Base-by-base conservation (phyloP, 37 sponge, comb jelly and placozoan genomes). In the Petrosia ficiformis region DNA sequence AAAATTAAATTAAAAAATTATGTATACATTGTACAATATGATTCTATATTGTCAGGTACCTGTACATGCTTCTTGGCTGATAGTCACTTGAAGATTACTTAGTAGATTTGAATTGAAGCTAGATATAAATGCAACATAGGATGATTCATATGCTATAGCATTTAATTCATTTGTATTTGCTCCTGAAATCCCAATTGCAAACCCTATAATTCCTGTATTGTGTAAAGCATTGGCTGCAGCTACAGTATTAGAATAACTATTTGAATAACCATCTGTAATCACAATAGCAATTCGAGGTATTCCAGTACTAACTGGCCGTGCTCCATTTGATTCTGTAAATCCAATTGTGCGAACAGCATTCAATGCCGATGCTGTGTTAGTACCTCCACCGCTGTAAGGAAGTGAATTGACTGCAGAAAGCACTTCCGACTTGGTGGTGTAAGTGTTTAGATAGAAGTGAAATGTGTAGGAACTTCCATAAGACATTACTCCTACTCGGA, bases 321-420 rank as follows among this genome's bases (percentile, higher is more conserved):
- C 84, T 39, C 82, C 82, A 39, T 28, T 57, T 56, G 44, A 44
- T 48, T 39, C 30, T 10, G 75, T 79, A 26, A 86, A 75, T 1
- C 72, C 76, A 6, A 41, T 42, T 5, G 11, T 26, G 1, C 74
- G 71, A 11, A 79, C 57, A 1, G 33, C 39, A 19, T 5, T 68
- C 4, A 85, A 70, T 26, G 75, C 86, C 57, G 59, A 74, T 22
- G 86, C 79, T 19, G 86, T 86, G 52, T 86, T 86, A 24, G 86
- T 86, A 74, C 80, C 58, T 28, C 40, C 54, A 38, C 74, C 48
- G 19, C 3, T 36, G 22, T 48, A 67, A n/a, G 68, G 68, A 24
- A 77, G 4, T 19, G 30, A 30, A 21, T 29, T 61, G 24, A 77
- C 28, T 14, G 77, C 84, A 21, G 19, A 28, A 34, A 24, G 33